A percentile compares a stretch with the other conserved stretches of the same genome.
phyloP scores from a whole-genome alignment of 2,888 invertebrate genomes.

The Perizoma flavofasciatum region DNA sequence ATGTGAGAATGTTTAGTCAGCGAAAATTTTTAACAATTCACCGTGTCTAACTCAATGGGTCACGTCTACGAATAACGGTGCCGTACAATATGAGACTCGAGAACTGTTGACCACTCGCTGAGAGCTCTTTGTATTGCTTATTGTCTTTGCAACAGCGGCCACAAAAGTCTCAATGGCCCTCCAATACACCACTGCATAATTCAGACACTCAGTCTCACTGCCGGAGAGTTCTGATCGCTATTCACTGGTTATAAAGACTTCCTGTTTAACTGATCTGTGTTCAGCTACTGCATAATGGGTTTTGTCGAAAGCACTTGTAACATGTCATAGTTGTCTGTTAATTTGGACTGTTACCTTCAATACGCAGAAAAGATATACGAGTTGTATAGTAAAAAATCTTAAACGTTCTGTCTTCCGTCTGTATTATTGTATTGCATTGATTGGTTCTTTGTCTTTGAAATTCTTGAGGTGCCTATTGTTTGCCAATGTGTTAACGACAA shows the following conservation, averaged over 20 bases:
- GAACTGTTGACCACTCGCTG: slow-evolving; percentile 74
- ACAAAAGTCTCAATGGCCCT: slow-evolving; percentile 70
- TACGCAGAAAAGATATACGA: slow-evolving; percentile 65
- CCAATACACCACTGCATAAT: slow-evolving; percentile 43
- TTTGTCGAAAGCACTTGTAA: slow-evolving; percentile 71
- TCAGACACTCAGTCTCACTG: slow-evolving; percentile 29
- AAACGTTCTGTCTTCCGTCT: slow-evolving; percentile 42
- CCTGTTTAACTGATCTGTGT: slow-evolving; percentile 7
- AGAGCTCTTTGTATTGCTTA: slow-evolving; percentile 71
- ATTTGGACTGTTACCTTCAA: slow-evolving; percentile 67
- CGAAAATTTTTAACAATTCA: slow-evolving; percentile 17
- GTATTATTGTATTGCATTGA: slow-evolving; percentile 57
- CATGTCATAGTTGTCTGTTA: slow-evolving; percentile 81
- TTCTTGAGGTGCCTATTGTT: slow-evolving; percentile 40
- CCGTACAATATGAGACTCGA: slow-evolving; percentile 56
- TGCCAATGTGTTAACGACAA: slow-evolving; percentile 37
- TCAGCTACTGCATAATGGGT: slow-evolving; percentile 35
- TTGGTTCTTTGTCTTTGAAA: slow-evolving; percentile 61
- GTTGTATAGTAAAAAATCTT: slow-evolving; percentile 50
- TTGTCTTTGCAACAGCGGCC: slow-evolving; percentile 71
- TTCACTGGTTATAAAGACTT: slow-evolving; percentile 37
- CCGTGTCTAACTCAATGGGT: slow-evolving; percentile 39
- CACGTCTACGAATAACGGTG: slow-evolving; percentile 61
- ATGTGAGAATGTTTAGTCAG: slow-evolving; percentile 29
- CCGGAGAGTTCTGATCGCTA: slow-evolving; percentile 43